phyloP scores from a whole-genome alignment of 1,140 invertebrate genomes.

The Mactra quadrangularis region DNA sequence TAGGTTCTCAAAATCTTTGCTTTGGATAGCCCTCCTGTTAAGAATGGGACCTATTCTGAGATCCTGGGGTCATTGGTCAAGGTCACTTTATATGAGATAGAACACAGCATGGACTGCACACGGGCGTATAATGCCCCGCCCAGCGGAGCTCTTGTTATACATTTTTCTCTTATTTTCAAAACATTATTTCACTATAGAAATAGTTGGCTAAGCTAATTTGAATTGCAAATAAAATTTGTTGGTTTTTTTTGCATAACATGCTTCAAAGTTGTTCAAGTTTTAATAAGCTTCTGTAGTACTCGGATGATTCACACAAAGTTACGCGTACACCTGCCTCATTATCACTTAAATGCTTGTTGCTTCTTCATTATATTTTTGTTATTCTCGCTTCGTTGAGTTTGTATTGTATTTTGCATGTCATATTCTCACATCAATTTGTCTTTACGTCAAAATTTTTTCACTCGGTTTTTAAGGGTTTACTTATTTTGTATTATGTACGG shows the following conservation, averaged over 20 bases:
- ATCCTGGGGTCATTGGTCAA: too few relatives aligned
- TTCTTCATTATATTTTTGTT: conserved; percentile 13
- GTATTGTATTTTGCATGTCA: conserved; percentile 25
- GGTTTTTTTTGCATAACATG: conserved; percentile 2
- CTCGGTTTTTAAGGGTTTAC: too few relatives aligned
- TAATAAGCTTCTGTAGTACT: conserved; percentile 35
- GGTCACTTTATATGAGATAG: too few relatives aligned
- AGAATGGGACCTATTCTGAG: too few relatives aligned
- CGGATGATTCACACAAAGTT: conserved; percentile 16
- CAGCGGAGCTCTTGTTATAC: too few relatives aligned
- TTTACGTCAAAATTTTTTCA: too few relatives aligned
- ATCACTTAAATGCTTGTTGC: conserved; percentile 31
- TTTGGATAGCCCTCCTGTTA: too few relatives aligned
- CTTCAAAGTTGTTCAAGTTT: conserved; percentile 13
- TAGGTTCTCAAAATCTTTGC: too few relatives aligned
- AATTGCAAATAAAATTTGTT: conserved; percentile 1
- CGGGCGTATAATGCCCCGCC: too few relatives aligned
- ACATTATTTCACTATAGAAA: too few relatives aligned
- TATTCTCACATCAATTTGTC: conserved; percentile 15
- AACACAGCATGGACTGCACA: too few relatives aligned
- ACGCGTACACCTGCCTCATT: conserved; percentile 37
- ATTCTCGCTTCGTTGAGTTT: conserved; percentile 19
- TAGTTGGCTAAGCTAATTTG: background rate
- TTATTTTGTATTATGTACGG: too few relatives aligned
- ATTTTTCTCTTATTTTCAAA: conserved; percentile 8